A percentile compares a stretch with the other conserved stretches of the same genome.
These are phyloP conservation scores for Eulemur mongoz DNA, from an alignment of 2,797 vertebrate genomes.

Conservation along the genomic window DNA sequence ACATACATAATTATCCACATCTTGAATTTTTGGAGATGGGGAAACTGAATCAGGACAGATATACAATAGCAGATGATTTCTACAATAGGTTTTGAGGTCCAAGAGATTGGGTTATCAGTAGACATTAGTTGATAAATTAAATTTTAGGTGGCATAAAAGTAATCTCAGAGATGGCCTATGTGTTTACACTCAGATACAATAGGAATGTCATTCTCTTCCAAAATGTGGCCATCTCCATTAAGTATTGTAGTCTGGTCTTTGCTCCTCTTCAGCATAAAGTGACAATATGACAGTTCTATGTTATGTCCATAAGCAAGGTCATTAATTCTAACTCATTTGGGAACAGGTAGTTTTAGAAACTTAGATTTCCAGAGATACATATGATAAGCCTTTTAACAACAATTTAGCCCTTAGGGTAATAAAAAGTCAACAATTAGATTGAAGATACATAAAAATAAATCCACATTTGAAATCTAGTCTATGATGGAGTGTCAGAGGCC, in stretches of 20 bases:
- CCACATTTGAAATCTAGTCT: slow-evolving; percentile 11
- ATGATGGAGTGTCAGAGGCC: background rate
- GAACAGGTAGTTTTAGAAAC: background rate
- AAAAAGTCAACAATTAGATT: background rate
- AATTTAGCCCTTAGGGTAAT: background rate
- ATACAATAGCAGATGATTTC: background rate
- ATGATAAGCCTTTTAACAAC: background rate
- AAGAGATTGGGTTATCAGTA: background rate
- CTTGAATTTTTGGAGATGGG: background rate
- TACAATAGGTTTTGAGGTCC: background rate
- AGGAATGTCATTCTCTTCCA: background rate
- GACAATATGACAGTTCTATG: background rate
- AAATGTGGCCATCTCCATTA: background rate
- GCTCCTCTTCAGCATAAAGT: background rate
- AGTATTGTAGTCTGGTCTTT: background rate
- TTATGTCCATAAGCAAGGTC: background rate
- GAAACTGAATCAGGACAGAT: background rate
- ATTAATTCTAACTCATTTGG: background rate
- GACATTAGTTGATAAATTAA: background rate
- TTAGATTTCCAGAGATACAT: background rate
- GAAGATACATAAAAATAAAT: background rate
- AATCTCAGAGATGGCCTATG: background rate
- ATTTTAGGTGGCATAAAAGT: background rate
- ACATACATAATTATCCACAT: background rate
- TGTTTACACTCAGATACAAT: background rate